phyloP scores from a whole-genome alignment of 2,113 vertebrate genomes.

The Ciconia stormi region DNA sequence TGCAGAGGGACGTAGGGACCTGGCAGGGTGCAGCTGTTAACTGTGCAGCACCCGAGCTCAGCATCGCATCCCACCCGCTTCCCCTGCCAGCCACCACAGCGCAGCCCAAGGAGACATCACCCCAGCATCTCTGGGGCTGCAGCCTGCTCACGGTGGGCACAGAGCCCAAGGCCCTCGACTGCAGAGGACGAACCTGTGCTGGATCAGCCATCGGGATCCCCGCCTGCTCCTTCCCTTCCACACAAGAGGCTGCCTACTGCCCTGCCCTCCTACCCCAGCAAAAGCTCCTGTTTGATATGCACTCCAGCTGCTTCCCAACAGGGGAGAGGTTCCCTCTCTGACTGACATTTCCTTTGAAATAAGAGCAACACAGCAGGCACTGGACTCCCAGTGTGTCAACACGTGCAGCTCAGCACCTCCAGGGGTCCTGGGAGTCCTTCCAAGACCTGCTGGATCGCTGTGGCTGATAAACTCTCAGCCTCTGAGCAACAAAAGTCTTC shows the following conservation, averaged over 20 bases:
- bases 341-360: slow-evolving; percentile 44
- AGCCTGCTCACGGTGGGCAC: neutral
- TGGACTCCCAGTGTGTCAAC: slow-evolving; percentile 1
- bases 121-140: neutral
- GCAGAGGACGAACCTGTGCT: neutral
- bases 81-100: neutral
- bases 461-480: slow-evolving; percentile 72
- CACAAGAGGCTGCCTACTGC: neutral
- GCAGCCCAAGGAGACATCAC: neutral
- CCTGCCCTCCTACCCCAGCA: neutral
- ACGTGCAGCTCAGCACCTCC: slow-evolving; percentile 59
- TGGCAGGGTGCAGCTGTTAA: neutral
- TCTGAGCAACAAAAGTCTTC: slow-evolving; percentile 61
- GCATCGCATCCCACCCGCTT: neutral
- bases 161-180: neutral
- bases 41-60: neutral
- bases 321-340: neutral
- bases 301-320: neutral
- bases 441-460: slow-evolving; percentile 37
- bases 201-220: neutral
- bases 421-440: slow-evolving; percentile 71
- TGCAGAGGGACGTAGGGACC: neutral
- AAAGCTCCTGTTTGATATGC: neutral
- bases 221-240: neutral
- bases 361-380: neutral